Evolutionary conservation across 2,113 vertebrate species (phyloP), one percentile per base, ranked within the genome.

Genomic region (Echinops telfairi): DNA sequence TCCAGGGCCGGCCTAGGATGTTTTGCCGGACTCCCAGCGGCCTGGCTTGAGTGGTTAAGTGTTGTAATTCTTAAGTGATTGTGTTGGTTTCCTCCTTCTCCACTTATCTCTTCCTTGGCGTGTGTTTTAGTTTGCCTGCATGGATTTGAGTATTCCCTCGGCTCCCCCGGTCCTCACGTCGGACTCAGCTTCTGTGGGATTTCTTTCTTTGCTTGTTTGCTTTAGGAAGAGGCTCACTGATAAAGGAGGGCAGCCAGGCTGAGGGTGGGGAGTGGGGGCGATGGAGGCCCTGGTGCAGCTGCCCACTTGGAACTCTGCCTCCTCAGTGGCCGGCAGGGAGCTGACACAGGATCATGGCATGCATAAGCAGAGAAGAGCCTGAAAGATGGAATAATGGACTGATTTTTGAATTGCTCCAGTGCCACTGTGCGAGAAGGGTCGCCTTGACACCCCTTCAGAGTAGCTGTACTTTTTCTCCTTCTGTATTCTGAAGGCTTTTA

Each of bases 51-150:
- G 80, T 10, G 20, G 86, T 70, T 95, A 80, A 38, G 78, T 83
- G 86, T 75, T 92, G 90, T 93, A 95, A 93, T 94, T 95, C 93
- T 96, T 92, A 92, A 96, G 94, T 73, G 83, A 96, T 96, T 97
- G 96, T 97, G 88, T 90, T 78, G 19, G 90, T 85, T 97, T 97
- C 96, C 96, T 96, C 92, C 94, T 68, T 53, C 57, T 88, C 88
- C 94, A 76, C 96, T 96, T 97, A 96, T 97, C 97, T 96, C 93
- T 95, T 95, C 96, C 94, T 94, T 80, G 94, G 97, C 95, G 95
- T 95, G 93, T 95, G 94, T 96, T 97, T 95, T 86, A 93, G 90
- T 96, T 95, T 83, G 94, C 93, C 82, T 94, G 95, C 60, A 95
- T 60, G 43, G 92, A 71, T 31, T 7, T 62, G 92, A 89, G 47